Percentiles rank a stretch among this genome's conserved stretches.
phyloP scores from a whole-genome alignment of 2,888 invertebrate species.

The Epinotia nisella region DNA sequence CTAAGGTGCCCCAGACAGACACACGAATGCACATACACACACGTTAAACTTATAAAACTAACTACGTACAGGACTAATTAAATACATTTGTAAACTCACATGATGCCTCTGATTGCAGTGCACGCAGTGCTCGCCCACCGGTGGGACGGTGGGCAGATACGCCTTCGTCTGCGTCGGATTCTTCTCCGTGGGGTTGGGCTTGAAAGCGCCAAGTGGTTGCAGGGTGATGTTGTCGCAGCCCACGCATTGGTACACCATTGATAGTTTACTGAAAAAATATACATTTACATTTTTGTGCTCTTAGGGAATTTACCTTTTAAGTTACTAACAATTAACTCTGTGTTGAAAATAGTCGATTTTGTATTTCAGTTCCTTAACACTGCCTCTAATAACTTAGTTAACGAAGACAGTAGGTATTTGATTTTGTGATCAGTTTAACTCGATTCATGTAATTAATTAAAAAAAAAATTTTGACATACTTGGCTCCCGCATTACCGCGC shows the following conservation, averaged over 20 bases:
- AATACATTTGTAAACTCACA: slow-evolving; percentile 75
- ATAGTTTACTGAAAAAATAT: slow-evolving; percentile 88
- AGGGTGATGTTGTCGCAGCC: slow-evolving; percentile 93
- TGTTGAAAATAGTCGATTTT: too few relatives aligned
- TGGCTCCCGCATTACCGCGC: background rate
- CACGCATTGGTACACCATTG: slow-evolving; percentile 94
- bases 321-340: too few relatives aligned
- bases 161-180: slow-evolving; percentile 85
- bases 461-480: too few relatives aligned
- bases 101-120: slow-evolving; percentile 91
- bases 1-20: too few relatives aligned
- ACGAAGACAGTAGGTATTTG: background rate
- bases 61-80: too few relatives aligned
- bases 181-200: slow-evolving; percentile 84
- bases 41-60: too few relatives aligned
- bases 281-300: too few relatives aligned
- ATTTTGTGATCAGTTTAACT: background rate
- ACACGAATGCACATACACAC: too few relatives aligned
- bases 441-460: background rate
- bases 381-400: background rate
- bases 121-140: slow-evolving; percentile 87
- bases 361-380: too few relatives aligned
- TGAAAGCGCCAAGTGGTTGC: slow-evolving; percentile 89
- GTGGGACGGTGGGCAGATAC: slow-evolving; percentile 88
- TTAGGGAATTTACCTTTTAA: too few relatives aligned